These are phyloP conservation scores for Tetragonula carbonaria DNA, from an alignment of 2,888 invertebrate genomes.

Conservation along the genomic window DNA sequence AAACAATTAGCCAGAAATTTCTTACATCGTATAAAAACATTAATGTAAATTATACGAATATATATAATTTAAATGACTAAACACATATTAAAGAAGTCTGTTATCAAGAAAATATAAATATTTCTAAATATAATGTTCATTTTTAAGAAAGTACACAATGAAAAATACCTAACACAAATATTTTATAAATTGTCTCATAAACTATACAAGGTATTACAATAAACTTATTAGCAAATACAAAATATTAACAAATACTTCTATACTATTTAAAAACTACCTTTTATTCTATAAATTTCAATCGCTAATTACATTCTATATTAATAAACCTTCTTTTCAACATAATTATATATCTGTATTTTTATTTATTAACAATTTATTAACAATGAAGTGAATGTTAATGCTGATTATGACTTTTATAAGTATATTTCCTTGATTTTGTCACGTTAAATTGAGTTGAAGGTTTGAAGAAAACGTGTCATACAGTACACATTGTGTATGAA, in stretches of 20 bases:
- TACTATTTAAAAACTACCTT: background rate
- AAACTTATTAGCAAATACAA: slow-evolving; percentile 6
- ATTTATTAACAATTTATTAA: background rate
- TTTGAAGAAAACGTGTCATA: slow-evolving; percentile 37
- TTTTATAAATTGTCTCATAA: background rate
- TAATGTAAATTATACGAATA: background rate
- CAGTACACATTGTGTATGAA: slow-evolving; percentile 33
- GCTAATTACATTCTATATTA: slow-evolving; percentile 3
- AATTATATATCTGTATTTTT: background rate
- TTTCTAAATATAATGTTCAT: background rate
- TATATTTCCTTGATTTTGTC: slow-evolving; percentile 3
- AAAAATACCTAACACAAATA: background rate
- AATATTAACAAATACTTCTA: slow-evolving; percentile 7
- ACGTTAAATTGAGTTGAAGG: background rate
- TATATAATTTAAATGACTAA: background rate
- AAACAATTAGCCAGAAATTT: background rate
- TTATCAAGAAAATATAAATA: background rate
- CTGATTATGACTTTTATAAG: background rate
- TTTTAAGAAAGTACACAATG: background rate
- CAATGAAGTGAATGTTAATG: background rate
- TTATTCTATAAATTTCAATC: background rate
- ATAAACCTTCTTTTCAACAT: background rate
- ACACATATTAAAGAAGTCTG: background rate
- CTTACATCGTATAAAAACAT: background rate
- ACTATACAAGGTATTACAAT: background rate